phyloP scores from a whole-genome alignment of 92 coral and sea anemone genomes.

The Porites rus region DNA sequence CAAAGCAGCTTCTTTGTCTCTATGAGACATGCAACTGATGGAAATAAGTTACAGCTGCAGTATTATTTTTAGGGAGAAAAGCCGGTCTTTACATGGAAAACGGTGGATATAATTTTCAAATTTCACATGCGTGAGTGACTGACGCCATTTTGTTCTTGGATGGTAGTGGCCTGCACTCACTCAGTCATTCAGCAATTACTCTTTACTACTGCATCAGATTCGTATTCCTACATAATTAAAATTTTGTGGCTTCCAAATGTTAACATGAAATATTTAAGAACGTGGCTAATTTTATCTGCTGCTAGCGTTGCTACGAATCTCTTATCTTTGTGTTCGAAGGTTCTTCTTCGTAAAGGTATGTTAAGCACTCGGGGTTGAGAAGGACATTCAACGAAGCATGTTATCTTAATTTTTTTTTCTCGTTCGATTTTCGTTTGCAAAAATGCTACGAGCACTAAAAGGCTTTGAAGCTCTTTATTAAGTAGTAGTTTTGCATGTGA shows the following conservation, averaged over 20 bases:
- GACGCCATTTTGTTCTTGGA: conserved; percentile 31
- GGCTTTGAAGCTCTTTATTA: background rate
- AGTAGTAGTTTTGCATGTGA: background rate
- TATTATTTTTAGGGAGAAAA: too few species aligned
- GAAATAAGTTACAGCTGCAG: too few species aligned
- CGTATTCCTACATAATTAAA: conserved; percentile 90
- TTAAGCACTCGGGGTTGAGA: conserved; percentile 4
- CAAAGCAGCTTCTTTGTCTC: too few species aligned
- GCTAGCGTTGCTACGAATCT: conserved; percentile 43
- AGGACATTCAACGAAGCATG: background rate
- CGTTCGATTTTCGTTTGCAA: background rate
- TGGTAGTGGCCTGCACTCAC: background rate
- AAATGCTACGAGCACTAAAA: background rate
- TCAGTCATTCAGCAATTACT: conserved; percentile 35
- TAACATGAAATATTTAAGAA: conserved; percentile 91
- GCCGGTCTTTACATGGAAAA: background rate
- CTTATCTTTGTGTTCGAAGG: conserved; percentile 26
- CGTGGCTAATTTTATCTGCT: conserved; percentile 79
- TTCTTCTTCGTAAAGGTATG: conserved; percentile 3
- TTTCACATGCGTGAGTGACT: conserved; percentile 8
- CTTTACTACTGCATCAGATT: conserved; percentile 29
- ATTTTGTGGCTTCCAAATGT: conserved; percentile 89
- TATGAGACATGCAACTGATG: too few species aligned
- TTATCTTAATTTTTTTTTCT: background rate
- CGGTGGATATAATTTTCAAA: conserved; percentile 5